Evolutionary conservation across 2,888 invertebrate genomes (phyloP), one percentile per base, ranked within the genome.

Genomic region (Troides aeacus): DNA sequence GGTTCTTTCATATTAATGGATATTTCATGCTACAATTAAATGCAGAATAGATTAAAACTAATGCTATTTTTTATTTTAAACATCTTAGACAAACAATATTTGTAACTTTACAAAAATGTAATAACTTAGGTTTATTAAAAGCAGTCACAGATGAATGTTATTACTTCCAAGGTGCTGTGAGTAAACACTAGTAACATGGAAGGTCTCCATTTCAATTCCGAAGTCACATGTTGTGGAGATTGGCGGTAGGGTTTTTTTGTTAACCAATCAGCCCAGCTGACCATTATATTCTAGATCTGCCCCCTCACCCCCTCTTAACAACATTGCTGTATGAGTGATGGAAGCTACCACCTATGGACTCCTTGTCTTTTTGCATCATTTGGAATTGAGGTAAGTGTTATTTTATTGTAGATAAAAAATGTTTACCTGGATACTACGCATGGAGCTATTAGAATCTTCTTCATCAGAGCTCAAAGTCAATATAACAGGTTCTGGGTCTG

Each of bases 401-500:
- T 12, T 15, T 46, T 3, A 15, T 46, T 46, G 46, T 3, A 46
- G 2, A 46, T 46, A 46, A 46, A 4, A 46, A 46, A 46, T 53
- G n/a, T 53, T 53, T 8, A 92, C 91, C 86, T 89, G 90, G 75
- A 81, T 85, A 75, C 86, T 86, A 70, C 88, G 77, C 80, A 88
- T 84, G 24, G 93, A 93, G 78, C 93, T 93, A 76, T 93, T 93
- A n/a, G 92, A 92, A 75, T 93, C 95, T 75, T 95, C 95, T 74
- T 96, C 96, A 78, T 96, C 96, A 65, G 95, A 95, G 80, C 95
- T 96, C 64, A 95, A 87, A 21, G 95, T 94, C 71, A 96, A 88
- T 77, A 96, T 94, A 12, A 95, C 95, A 56, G 95, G 94, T 78
- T 95, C 94, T 15, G 93, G 93, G 71, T 94, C 95, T 1, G 94